Evolutionary conservation across 1,140 invertebrate genomes (phyloP).

Genomic region (Dryas iulia): DNA sequence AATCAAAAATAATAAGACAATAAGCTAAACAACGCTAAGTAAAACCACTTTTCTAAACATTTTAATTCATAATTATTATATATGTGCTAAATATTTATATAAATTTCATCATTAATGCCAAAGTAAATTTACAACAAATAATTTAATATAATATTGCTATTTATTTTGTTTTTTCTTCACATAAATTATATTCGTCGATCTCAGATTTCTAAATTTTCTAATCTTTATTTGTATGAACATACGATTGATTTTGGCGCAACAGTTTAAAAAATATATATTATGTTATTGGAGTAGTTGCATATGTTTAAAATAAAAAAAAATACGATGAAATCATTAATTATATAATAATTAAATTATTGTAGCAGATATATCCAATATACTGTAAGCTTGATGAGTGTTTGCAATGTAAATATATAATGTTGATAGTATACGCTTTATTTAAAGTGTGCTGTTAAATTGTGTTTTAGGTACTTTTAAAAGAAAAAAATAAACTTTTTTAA

Average conservation of each 20-base stretch:
- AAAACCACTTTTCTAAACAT: background rate
- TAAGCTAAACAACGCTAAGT: background rate
- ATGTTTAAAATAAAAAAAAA: background rate
- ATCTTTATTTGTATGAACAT: background rate
- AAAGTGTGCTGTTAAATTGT: conserved; percentile 7
- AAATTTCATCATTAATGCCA: background rate
- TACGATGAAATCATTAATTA: background rate
- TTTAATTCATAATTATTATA: background rate
- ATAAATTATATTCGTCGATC: background rate
- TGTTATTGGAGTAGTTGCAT: background rate
- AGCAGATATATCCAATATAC: background rate
- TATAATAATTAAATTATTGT: background rate
- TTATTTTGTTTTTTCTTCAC: no score
- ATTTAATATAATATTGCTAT: no score
- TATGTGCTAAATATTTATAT: background rate
- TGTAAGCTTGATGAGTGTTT: conserved; percentile 10
- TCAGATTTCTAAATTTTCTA: background rate
- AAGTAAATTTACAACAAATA: background rate
- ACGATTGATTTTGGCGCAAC: background rate
- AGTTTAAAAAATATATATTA: background rate
- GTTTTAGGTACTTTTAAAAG: background rate
- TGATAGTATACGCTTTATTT: conserved; percentile 10
- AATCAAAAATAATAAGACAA: background rate
- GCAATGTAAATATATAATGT: conserved; percentile 15
- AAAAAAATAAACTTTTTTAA: background rate